Evolutionary conservation across 1,140 invertebrate genomes (phyloP), one percentile per base, ranked within the genome.

Genomic region (Orius laevigatus): DNA sequence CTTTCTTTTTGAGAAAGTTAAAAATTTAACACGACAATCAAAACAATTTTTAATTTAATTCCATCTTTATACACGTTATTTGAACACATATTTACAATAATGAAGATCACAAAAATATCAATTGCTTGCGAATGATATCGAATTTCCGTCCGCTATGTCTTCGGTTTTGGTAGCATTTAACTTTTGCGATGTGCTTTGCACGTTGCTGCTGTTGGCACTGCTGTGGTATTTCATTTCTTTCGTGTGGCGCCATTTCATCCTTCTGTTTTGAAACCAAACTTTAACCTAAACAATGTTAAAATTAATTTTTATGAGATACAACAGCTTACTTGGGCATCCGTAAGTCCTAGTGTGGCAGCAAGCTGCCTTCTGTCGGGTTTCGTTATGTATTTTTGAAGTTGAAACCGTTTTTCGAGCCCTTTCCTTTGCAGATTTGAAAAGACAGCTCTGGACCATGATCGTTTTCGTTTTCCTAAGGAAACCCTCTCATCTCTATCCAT

Each of bases 341-440:
- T 95, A 1, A 97, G 72, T 14, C 91, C 92, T 35, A 97, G 70
- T 64, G 91, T 90, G 62, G 93, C 90, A 0, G 93, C 93, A 20
- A 97, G 67, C 60, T 95, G 94, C 66, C 94, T 88, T 59, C 93
- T 75, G 65, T 97, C 92, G 0, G 91, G 91, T 64, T 97, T 97
- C 50, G 87, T 93, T 59, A 97, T 96, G 65, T 97, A 97, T 65
- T 96, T 95, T 66, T 97, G 92, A n/a, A 92, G 75, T 63, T 92
- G 88, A 66, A 96, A 97, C 56, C 90, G 67, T 56, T 91, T 84
- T 66, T 97, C 93, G 45, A 97, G 68, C 0, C 92, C 92, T 56
- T 93, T 89, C 43, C 92, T 68, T 61, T 97, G 93, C 0, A 90
- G 74, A 60, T 94, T 89, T 42, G 85, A 93, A 67, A 87, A 85